Percentiles rank a stretch among this genome's conserved stretches.
Conservation (phyloP, 2,888 invertebrate genomes). For the Callyntrura sp. region DNA sequence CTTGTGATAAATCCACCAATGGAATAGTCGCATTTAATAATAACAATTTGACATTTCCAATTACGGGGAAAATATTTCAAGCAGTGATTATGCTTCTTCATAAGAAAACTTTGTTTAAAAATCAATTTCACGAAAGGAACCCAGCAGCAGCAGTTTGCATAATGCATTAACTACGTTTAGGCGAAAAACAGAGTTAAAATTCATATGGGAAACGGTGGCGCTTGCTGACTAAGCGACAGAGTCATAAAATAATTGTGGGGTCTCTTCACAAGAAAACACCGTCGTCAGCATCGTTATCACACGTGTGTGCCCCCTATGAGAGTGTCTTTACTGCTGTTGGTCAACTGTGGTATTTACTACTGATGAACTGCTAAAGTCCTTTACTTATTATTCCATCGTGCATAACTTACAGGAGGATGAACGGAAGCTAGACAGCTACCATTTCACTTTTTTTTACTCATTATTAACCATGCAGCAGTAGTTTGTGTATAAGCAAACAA, state of each 20-base stretch:
- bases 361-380: too few species aligned
- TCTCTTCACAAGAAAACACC: too few species aligned
- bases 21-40: neutral
- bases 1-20: conserved; percentile 37
- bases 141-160: too few species aligned
- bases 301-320: neutral
- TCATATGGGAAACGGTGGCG: too few species aligned
- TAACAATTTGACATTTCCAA: conserved; percentile 20
- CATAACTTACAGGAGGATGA: neutral
- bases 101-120: conserved; percentile 5
- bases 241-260: too few species aligned
- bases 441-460: conserved; percentile 39
- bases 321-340: neutral
- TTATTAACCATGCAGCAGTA: conserved; percentile 14
- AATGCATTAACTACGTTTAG: too few species aligned
- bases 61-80: conserved; percentile 23
- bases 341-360: neutral
- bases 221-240: too few species aligned
- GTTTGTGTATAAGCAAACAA: conserved; percentile 48
- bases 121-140: too few species aligned
- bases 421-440: conserved; percentile 57
- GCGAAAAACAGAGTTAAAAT: too few species aligned
- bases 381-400: neutral
- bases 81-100: neutral
- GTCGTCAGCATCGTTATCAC: neutral